Evolutionary conservation across 2,797 vertebrate genomes (phyloP).

Genomic region (Gymnoscopelus braueri): DNA sequence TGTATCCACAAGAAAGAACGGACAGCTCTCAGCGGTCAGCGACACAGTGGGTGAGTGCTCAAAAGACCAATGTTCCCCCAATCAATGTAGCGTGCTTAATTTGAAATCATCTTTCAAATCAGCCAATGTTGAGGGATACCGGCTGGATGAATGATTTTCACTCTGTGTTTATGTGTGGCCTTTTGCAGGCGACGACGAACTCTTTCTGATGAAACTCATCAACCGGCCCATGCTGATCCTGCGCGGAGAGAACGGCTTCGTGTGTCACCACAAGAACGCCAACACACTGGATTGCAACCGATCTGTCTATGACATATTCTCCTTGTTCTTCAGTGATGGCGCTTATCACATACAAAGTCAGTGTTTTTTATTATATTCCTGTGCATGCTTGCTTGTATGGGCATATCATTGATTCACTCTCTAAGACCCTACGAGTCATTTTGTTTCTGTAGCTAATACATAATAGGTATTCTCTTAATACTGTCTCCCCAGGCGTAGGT

Average conservation of each 20-base stretch:
- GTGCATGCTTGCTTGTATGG: neutral
- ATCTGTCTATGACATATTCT: constrained; percentile 94
- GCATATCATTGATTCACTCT: neutral
- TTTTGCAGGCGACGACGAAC: constrained; percentile 87
- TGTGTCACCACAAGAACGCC: constrained; percentile 92
- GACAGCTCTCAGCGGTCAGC: constrained; percentile 92
- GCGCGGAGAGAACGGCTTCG: constrained; percentile 91
- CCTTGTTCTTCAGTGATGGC: constrained; percentile 89
- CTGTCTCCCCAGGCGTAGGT: constrained; percentile 80
- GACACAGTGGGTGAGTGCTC: constrained; percentile 87
- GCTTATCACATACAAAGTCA: constrained; percentile 94
- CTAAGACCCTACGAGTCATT: neutral
- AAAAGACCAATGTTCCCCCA: neutral
- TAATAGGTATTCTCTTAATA: neutral
- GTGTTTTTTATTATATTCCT: constrained; percentile 33
- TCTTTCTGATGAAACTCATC: constrained; percentile 93
- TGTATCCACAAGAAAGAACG: constrained; percentile 94
- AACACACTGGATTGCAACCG: constrained; percentile 93
- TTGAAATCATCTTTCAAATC: neutral
- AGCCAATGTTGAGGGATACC: neutral
- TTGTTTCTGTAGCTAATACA: neutral
- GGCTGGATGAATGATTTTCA: constrained; percentile 1
- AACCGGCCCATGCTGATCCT: constrained; percentile 96
- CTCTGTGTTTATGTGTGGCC: neutral
- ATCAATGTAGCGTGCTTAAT: neutral